Base-by-base conservation (phyloP, 2,888 invertebrate species). In the Nomada fucata region DNA sequence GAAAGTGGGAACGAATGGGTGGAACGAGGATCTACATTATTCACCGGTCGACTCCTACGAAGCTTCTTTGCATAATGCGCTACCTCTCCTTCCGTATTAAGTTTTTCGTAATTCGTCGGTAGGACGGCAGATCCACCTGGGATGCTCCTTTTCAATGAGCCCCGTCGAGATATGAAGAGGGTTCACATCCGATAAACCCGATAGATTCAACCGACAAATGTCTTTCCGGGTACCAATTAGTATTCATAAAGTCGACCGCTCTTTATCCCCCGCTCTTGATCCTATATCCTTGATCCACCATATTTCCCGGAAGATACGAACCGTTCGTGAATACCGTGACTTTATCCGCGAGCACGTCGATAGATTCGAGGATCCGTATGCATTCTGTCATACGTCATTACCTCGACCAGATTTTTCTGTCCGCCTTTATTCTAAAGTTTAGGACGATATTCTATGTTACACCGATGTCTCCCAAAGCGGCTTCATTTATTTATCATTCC, bases 61-160 rank as follows among this genome's bases (percentile, higher is more conserved):
- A 60, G 60, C 64, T 73, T 78, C 76, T 71, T 59, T 72, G 47
- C 55, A 64, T 85, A 84, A 88, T 74, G 65, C 67, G 61, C 42
- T 44, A 36, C 52, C 60, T 61, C 70, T 61, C 60, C 64, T 55
- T n/a, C 55, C 50, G 78, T 63, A 83, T 77, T 79, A 82, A 76
- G 72, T 75, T 70, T 69, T 61, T 67, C 63, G 36, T 59, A 20
- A 50, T 47, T 36, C 52, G 42, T 55, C 15, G 15, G n/a, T 57
- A 44, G 18, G 50, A 52, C 42, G 69, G 26, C 47, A 59, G 72
- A 73, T 67, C 67, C 36, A 50, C 15, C 23, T 13, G 26, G 63
- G 76, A 74, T 86, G 85, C 80, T 76, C 83, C 78, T 82, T 84
- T 88, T 85, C 88, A 86, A 88, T 88, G 85, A 88, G 70, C 76